Evolutionary conservation across 2,113 vertebrate genomes (phyloP).

Genomic region (Protobothrops flavoviridis): DNA sequence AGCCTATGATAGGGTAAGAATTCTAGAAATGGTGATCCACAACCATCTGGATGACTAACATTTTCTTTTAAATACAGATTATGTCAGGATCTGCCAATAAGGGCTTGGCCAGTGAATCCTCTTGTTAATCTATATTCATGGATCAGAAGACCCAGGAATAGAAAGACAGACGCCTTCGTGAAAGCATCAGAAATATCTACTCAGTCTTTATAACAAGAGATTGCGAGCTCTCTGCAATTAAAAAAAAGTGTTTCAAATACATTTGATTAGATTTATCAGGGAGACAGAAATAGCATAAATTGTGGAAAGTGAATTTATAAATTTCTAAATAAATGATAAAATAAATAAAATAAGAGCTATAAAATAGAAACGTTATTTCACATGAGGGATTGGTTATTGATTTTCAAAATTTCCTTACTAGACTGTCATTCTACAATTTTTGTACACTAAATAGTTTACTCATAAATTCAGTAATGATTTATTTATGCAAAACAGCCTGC

Average conservation of each 20-base stretch:
- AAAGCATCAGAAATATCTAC: background rate
- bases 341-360: background rate
- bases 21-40: background rate
- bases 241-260: background rate
- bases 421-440: background rate
- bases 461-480: background rate
- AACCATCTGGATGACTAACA: background rate
- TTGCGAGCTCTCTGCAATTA: background rate
- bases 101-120: background rate
- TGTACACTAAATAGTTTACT: background rate
- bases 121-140: background rate
- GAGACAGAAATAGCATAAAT: background rate
- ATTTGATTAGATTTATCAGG: background rate
- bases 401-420: background rate
- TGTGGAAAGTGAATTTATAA: background rate
- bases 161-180: too few species aligned
- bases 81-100: background rate
- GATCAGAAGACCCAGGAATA: background rate
- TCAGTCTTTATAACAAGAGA: background rate
- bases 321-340: background rate
- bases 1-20: background rate
- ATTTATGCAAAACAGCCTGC: background rate
- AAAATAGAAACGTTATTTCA: background rate
- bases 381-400: background rate
- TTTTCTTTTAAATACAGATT: background rate